Conservation (phyloP, 2,888 invertebrate genomes). For the Arrhopalites spinosus region DNA sequence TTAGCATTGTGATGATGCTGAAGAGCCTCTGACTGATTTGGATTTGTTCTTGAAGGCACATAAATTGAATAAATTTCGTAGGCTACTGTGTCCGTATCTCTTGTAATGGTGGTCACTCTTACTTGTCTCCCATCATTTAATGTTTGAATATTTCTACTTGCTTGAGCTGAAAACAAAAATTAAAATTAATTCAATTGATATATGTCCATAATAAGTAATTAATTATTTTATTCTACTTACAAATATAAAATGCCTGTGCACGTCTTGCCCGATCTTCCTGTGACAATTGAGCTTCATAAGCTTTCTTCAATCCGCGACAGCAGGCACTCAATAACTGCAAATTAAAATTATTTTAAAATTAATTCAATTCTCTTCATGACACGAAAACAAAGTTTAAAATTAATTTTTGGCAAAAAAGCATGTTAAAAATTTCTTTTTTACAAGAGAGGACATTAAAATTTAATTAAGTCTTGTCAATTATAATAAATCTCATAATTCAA, state of each 20-base stretch:
- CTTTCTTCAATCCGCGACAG: conserved; percentile 47
- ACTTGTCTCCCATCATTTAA: conserved; percentile 42
- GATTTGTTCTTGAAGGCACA: conserved; percentile 33
- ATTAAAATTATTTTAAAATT: not conserved
- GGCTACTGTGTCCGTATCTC: conserved; percentile 41
- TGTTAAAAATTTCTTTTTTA: too few species aligned
- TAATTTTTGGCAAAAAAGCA: too few species aligned
- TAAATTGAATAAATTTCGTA: conserved; percentile 48
- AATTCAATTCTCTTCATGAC: too few species aligned
- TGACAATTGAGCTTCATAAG: conserved; percentile 48
- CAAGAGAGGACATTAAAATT: too few species aligned
- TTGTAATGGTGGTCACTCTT: conserved; percentile 46
- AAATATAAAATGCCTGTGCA: conserved; percentile 46
- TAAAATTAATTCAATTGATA: not conserved
- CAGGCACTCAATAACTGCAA: conserved; percentile 49
- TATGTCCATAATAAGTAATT: not conserved
- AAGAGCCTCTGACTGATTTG: conserved; percentile 11
- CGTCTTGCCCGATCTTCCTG: conserved; percentile 45
- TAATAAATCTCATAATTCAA: too few species aligned
- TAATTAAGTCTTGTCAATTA: too few species aligned
- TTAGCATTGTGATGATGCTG: not conserved
- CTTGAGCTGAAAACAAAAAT: conserved; percentile 41
- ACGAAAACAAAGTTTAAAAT: too few species aligned
- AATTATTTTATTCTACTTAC: conserved; percentile 36
- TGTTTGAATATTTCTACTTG: conserved; percentile 41